Percentiles rank a stretch among this genome's conserved stretches.
Evolutionary conservation across 2,113 vertebrate genomes (phyloP).

Genomic region (Calidris pugnax): DNA sequence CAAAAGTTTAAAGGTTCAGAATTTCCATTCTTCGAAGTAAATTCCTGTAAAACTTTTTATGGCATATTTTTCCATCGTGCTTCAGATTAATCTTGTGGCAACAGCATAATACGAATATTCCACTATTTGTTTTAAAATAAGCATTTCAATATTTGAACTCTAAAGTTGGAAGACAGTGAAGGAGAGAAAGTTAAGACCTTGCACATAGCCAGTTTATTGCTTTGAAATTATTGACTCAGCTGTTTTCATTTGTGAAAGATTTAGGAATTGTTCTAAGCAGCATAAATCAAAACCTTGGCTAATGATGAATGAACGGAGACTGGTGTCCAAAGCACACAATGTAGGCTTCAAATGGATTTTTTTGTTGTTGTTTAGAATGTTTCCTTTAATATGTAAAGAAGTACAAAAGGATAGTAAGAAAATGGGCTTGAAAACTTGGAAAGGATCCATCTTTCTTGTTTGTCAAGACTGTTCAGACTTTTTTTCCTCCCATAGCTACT

Average conservation of each 20-base stretch:
- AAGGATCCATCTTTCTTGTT: constrained; percentile 14
- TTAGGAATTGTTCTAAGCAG: constrained; percentile 16
- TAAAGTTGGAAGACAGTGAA: not conserved
- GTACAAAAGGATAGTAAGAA: not conserved
- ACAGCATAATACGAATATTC: not conserved
- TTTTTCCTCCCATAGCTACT: not conserved
- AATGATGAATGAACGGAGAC: constrained; percentile 27
- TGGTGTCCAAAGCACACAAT: not conserved
- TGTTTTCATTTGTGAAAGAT: constrained; percentile 20
- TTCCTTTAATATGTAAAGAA: not conserved
- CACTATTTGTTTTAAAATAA: not conserved
- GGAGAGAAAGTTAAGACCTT: not conserved
- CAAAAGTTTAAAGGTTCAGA: not conserved
- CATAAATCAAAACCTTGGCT: not conserved
- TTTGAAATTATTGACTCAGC: constrained; percentile 41
- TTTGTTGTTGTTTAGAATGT: not conserved
- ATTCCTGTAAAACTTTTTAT: not conserved
- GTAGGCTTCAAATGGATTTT: not conserved
- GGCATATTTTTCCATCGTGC: not conserved
- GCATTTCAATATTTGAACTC: not conserved
- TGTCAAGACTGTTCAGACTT: not conserved
- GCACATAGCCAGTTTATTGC: not conserved
- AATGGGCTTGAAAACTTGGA: constrained; percentile 8
- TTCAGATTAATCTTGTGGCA: not conserved
- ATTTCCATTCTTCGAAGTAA: not conserved